phyloP scores from a whole-genome alignment of 2,113 vertebrate species.

The Macroglossus sobrinus region DNA sequence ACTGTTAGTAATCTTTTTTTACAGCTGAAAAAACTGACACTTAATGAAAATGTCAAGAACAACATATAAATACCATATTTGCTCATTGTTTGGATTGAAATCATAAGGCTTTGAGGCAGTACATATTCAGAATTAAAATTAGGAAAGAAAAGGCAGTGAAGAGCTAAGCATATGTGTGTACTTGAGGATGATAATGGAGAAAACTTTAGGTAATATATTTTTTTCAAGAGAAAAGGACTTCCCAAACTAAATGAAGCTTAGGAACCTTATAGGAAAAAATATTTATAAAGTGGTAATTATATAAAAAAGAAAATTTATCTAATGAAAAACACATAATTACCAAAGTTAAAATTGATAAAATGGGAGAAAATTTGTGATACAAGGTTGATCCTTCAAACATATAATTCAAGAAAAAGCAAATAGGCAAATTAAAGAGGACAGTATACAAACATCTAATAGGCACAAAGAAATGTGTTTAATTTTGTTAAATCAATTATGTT shows the following conservation, averaged over 20 bases:
- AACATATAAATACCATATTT: background rate
- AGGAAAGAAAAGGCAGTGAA: background rate
- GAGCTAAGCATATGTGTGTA: background rate
- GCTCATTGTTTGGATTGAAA: background rate
- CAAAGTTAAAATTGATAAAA: background rate
- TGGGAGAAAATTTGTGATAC: background rate
- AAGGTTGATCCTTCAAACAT: background rate
- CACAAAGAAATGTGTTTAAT: background rate
- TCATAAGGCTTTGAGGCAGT: background rate
- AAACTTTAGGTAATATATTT: background rate
- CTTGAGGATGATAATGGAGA: background rate
- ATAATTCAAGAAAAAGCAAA: background rate
- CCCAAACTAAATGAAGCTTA: background rate
- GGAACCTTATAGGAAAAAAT: background rate
- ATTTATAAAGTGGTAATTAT: background rate
- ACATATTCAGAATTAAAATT: background rate
- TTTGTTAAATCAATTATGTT: background rate
- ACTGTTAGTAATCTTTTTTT: background rate
- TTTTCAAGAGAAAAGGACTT: background rate
- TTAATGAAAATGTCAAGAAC: background rate
- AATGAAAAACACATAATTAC: background rate
- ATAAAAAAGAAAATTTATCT: background rate
- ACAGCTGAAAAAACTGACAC: background rate
- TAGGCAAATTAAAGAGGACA: background rate
- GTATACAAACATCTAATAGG: background rate